These are phyloP conservation scores for Homarus gammarus DNA, from an alignment of 2,888 invertebrate genomes.

Conservation along the genomic window DNA sequence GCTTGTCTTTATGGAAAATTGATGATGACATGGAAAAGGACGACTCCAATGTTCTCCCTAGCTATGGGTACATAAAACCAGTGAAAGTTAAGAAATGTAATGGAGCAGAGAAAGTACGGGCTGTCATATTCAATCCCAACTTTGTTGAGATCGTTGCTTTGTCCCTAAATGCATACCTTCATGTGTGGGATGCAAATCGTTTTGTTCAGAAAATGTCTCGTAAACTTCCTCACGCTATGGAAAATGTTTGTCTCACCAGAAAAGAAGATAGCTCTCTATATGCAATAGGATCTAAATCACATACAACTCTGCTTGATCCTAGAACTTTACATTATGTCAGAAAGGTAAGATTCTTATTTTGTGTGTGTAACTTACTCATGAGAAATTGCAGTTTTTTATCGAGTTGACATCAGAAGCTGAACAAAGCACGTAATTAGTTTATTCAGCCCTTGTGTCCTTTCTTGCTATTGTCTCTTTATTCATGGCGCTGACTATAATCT, in stretches of 20 bases:
- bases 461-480: too few relatives aligned
- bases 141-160: conserved; percentile 93
- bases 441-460: too few relatives aligned
- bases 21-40: conserved; percentile 77
- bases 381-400: too few relatives aligned
- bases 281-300: conserved; percentile 95
- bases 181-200: conserved; percentile 89
- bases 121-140: conserved; percentile 91
- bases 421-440: too few relatives aligned
- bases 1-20: conserved; percentile 93
- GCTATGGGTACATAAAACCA: conserved; percentile 83
- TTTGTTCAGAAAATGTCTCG: conserved; percentile 85
- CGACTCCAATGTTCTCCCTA: conserved; percentile 64
- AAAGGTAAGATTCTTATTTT: conserved; percentile 73
- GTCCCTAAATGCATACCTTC: conserved; percentile 95
- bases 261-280: conserved; percentile 90
- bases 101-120: conserved; percentile 88
- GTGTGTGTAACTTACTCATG: too few relatives aligned
- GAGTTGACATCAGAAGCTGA: too few relatives aligned
- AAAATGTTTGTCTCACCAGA: conserved; percentile 94
- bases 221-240: conserved; percentile 92
- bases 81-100: conserved; percentile 88
- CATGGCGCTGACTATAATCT: too few relatives aligned
- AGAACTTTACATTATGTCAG: conserved; percentile 85
- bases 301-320: conserved; percentile 93